Base-by-base conservation (phyloP, 2,888 invertebrate genomes). In the Leucophora obtusa region DNA sequence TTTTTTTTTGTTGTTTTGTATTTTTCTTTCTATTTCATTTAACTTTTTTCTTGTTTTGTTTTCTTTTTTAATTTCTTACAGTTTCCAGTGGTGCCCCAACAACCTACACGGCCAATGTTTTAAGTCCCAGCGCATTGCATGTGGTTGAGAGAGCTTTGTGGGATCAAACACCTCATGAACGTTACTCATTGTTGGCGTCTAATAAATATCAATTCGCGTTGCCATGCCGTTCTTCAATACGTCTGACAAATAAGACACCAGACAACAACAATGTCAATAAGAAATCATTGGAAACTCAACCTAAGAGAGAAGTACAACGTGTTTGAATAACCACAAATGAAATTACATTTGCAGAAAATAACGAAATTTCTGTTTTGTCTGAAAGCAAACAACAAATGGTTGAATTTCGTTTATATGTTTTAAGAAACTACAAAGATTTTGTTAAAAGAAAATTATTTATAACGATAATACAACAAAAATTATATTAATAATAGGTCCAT, bases 131-230 rank as follows among this genome's bases (percentile, higher is more conserved):
- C 85, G 93, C 93, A 2, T 88, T 94, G 82, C 92, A 92, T 84
- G 91, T 92, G 18, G 91, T 94, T 63, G 93, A 94, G 85, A 93
- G 93, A 65, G 93, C 94, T 9, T 91, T 94, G 15, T 92, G 91
- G 83, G 91, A 92, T 59, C 92, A 91, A 15, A 89, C 92, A 28
- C 93, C 93, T 21, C 91, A 91, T 83, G 92, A 93, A 82, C 87
- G 89, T 65, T 91, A 91, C 77, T 87, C 87, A 81, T 79, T 91
- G 75, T 85, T 89, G 73, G 89, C 87, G 84, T 85, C 86, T 82
- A 86, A 87, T 82, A 90, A 89, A 86, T 90, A 90, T 83, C 87
- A 88, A 86, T 88, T 90, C 84, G 87, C 87, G 87, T 87, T 90
- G 87, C 90, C 90, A 88, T 90, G 90, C 83, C 88, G 90, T 85